Conservation (phyloP, 2,113 vertebrate genomes). For the Manacus vitellinus region DNA sequence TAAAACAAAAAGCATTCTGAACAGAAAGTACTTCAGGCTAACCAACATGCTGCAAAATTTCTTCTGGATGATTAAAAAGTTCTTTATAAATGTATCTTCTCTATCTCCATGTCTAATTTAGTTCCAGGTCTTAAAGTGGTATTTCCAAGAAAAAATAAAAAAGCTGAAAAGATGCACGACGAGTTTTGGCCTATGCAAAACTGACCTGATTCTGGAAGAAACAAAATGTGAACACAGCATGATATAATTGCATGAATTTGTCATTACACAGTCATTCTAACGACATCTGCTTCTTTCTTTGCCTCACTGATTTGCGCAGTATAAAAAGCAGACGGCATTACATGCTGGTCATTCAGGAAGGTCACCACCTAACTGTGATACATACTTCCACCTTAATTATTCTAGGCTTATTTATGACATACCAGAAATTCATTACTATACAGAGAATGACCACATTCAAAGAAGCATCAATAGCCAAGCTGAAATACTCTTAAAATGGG, state of each 20-base stretch:
- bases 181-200: neutral
- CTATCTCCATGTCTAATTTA: neutral
- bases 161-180: neutral
- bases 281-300: neutral
- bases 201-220: constrained; percentile 27
- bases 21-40: neutral
- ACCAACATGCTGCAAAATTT: neutral
- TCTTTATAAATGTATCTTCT: neutral
- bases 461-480: rapidly evolving
- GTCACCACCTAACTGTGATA: neutral
- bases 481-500: neutral
- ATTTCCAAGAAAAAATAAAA: neutral
- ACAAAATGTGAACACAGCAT: constrained; percentile 9
- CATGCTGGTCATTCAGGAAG: constrained; percentile 16
- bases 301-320: neutral
- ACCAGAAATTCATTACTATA: neutral
- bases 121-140: neutral
- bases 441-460: neutral
- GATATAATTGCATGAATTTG: constrained; percentile 29
- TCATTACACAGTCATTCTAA: neutral
- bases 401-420: neutral
- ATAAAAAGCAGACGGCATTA: neutral
- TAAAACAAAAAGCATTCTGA: neutral
- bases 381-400: neutral
- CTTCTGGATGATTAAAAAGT: neutral